Conservation (phyloP, 2,797 vertebrate species). For the Pseudocheirus occidentalis region DNA sequence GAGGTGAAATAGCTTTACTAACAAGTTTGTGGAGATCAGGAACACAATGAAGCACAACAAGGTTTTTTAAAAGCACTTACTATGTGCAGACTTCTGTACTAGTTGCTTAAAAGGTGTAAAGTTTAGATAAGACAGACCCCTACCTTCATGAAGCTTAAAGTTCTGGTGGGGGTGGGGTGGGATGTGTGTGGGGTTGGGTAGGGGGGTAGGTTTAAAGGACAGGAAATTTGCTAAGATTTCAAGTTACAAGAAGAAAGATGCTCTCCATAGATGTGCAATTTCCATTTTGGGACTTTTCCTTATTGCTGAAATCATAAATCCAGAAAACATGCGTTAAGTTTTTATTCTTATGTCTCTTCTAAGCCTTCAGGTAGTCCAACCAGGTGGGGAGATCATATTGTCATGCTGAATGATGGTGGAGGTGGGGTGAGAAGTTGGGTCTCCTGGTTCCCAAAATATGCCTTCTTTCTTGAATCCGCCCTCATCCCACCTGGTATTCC, state of each 20-base stretch:
- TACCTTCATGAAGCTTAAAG: not conserved
- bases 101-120: not conserved
- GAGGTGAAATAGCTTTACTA: not conserved
- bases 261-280: not conserved
- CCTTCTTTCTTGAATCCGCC: constrained; percentile 25
- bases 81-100: not conserved
- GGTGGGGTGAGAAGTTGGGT: not conserved
- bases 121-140: not conserved
- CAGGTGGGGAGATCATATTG: constrained; percentile 8
- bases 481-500: not conserved
- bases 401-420: not conserved
- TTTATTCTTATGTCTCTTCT: not conserved
- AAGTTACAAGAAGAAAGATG: not conserved
- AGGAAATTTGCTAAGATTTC: not conserved
- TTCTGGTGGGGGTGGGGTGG: not conserved
- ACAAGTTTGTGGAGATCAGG: not conserved
- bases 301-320: not conserved
- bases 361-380: not conserved
- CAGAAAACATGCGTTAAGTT: not conserved
- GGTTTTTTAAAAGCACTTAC: not conserved
- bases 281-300: not conserved
- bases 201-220: not conserved
- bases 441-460: not conserved
- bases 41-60: not conserved
- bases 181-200: not conserved